Base-by-base conservation (phyloP, 2,797 vertebrate species). In the Anguilla obscura region DNA sequence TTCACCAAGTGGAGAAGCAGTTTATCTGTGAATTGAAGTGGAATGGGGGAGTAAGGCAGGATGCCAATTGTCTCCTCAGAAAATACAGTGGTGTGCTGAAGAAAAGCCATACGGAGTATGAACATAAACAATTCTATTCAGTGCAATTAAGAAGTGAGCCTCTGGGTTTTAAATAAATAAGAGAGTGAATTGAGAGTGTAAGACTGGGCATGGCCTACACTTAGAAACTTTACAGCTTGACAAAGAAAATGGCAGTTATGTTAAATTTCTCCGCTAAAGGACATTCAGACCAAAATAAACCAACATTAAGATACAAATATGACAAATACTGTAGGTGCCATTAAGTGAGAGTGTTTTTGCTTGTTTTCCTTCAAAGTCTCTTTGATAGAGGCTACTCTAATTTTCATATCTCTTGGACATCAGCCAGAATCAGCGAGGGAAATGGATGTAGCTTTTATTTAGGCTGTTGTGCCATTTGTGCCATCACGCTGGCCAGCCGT, bases 381-480 rank as follows among this genome's bases (percentile, higher is more conserved):
- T 48, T 24, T 40, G 45, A 24, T 50, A 1, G 18, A 18, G 24
- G 21, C 40, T n/a, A 9, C 79, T 82, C 14, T 48, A 50, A 69
- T 24, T 18, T 82, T 14, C 0, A 18, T 76, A 52, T 86, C 21
- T 66, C 16, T 69, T 60, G 33, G 33, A 40, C 74, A 60, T 40
- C 74, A 80, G 56, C 74, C 71, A 58, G 50, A 87, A 12, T 56
- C 52, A n/a, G 79, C 40, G 0, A 82, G 24, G 40, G 50, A 82
- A 50, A 82, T 50, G 45, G 79, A 82, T 50, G 45, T 27, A 9
- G 45, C 18, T 48, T 82, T 82, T 82, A 50, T 82, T 85, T 50
- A 89, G 84, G 87, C 85, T 69, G 74, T 89, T 90, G 40, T 87
- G 54, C 85, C 56, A 69, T 45, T 45, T 45, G 52, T 71, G 87